These are phyloP conservation scores for Psittacula derbiana DNA, from an alignment of 2,797 vertebrate species.

Conservation along the genomic window DNA sequence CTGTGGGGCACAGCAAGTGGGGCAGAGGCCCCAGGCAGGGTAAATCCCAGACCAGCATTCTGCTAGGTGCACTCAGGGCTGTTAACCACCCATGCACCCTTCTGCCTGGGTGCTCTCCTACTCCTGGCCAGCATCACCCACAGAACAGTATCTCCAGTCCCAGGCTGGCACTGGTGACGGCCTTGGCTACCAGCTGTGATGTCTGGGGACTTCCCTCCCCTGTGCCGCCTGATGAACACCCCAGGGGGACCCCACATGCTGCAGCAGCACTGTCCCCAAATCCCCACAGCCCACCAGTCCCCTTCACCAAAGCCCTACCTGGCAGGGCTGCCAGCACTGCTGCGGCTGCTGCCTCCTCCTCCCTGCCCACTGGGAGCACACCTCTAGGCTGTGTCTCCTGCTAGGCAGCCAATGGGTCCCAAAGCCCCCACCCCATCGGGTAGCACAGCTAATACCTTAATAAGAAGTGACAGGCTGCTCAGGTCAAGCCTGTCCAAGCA, in stretches of 20 bases:
- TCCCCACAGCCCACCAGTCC: background rate
- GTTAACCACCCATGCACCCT: background rate
- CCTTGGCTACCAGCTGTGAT: background rate
- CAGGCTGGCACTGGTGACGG: accelerated
- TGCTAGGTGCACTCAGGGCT: background rate
- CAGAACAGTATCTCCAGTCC: background rate
- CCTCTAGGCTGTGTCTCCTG: accelerated
- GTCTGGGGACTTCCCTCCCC: background rate
- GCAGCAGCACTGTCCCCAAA: background rate
- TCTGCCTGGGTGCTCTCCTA: accelerated
- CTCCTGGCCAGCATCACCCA: background rate
- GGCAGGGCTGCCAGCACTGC: background rate
- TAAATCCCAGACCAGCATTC: accelerated
- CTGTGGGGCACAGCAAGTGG: background rate
- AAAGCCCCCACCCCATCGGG: accelerated
- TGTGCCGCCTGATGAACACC: accelerated
- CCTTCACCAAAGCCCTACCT: background rate
- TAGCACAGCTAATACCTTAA: background rate
- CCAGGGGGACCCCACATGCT: accelerated
- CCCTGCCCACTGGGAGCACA: background rate
- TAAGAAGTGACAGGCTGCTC: background rate
- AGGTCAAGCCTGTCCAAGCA: background rate
- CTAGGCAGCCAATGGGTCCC: accelerated
- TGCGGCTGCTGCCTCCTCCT: background rate
- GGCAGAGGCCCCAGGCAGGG: background rate